Base-by-base conservation (phyloP, 37 sponge, comb jelly and placozoan genomes). In the Halisarca cf. caerulea region DNA sequence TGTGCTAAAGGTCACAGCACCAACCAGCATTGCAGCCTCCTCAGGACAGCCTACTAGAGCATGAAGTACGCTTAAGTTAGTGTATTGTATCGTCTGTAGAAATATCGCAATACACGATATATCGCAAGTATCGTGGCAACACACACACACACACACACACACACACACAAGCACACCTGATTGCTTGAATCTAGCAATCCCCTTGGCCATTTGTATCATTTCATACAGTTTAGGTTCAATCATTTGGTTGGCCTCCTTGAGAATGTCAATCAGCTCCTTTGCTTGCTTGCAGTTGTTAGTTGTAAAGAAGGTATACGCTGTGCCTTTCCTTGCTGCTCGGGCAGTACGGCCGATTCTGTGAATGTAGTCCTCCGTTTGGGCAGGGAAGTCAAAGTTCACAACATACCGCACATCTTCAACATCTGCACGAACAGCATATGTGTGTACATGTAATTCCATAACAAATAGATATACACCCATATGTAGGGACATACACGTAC, bases 301-400 rank as follows among this genome's bases (percentile, higher is more conserved):
- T 1, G 99, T 99, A 55, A 99, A 91, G 89, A 96, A 94, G 18
- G 95, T 94, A 82, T 99, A 99, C 23, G 97, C 93, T 0, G 99
- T 99, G 35, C 99, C 99, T 14, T 91, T 96, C 37, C 86, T 88
- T 17, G 86, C 66, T 11, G 97, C 96, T 7, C 99, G 80, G 8
- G 97, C 99, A 32, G 99, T 99, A 33, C 99, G 88, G 9, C 99
- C 99, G 73, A 99, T 96, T 33, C 99, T 91, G 80, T 99, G 99
- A 9, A 99, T 90, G 79, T 99, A 99, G 79, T 99, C 97, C 78
- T 99, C 99, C 43, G 93, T 92, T 58, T 90, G 78, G 77, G 89
- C 86, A 36, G 99, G 99, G 72, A 94, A 99, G 62, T 99, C 99
- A 86, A 82, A 99, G 90, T 99, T 99, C 70, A 99, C 89, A 71